phyloP scores from a whole-genome alignment of 1,140 invertebrate species.

The Aphidius gifuensis region DNA sequence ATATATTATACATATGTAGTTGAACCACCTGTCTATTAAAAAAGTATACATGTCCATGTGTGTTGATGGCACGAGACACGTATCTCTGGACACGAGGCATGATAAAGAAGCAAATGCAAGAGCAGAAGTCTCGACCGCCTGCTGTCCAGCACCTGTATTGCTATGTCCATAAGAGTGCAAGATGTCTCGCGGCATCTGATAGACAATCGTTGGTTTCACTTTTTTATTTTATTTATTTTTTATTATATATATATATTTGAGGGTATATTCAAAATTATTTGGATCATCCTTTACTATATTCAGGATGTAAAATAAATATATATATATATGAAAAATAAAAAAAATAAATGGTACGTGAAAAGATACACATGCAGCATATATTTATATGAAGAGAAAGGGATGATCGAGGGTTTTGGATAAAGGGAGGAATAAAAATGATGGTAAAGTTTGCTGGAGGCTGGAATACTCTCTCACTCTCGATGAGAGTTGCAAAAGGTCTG shows the following conservation, averaged over 20 bases:
- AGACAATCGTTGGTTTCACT: constrained; percentile 8
- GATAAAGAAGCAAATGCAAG: too few species aligned
- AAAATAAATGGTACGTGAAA: too few species aligned
- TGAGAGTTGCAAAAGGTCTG: constrained; percentile 30
- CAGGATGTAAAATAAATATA: too few species aligned
- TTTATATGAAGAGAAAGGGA: constrained; percentile 5
- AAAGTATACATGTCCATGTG: too few species aligned
- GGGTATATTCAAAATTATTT: not conserved
- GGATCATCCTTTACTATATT: not conserved
- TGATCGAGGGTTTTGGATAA: constrained; percentile 28
- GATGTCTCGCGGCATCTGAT: constrained; percentile 28
- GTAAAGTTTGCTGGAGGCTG: constrained; percentile 16
- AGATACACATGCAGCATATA: too few species aligned
- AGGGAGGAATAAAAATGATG: constrained; percentile 22
- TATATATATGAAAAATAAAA: too few species aligned
- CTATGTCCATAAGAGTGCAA: constrained; percentile 23
- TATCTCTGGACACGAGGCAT: constrained; percentile 16
- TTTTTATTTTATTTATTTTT: not conserved
- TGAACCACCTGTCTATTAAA: constrained; percentile 14
- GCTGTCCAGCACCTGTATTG: constrained; percentile 35
- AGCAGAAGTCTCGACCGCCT: constrained; percentile 33
- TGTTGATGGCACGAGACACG: not conserved
- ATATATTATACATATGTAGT: not conserved
- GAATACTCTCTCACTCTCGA: too few species aligned
- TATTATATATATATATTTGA: too few species aligned